Percentiles rank a stretch among this genome's conserved stretches.
Conservation (phyloP, 2,888 invertebrate genomes). For the Camponotus fellah region DNA sequence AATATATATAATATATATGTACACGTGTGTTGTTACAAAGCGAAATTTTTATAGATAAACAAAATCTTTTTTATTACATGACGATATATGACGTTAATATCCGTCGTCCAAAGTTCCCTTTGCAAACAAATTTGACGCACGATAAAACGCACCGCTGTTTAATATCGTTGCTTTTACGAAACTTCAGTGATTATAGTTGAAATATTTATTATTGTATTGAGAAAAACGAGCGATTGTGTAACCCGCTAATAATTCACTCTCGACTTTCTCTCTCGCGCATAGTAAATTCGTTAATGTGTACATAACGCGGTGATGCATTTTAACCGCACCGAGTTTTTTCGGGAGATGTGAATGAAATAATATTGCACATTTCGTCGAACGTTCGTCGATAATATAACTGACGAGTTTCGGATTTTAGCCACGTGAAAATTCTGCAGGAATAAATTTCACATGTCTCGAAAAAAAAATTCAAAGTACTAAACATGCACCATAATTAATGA, state of each 20-base stretch:
- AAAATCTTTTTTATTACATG: neutral
- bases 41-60: neutral
- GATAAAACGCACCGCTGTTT: slow-evolving; percentile 7
- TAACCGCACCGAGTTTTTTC: slow-evolving; percentile 28
- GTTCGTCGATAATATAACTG: slow-evolving; percentile 8
- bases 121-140: neutral
- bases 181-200: slow-evolving; percentile 9
- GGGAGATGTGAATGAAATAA: neutral
- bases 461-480: neutral
- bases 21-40: neutral
- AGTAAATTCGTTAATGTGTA: slow-evolving; percentile 39
- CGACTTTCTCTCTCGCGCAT: slow-evolving; percentile 22
- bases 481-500: neutral
- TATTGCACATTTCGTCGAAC: slow-evolving; percentile 9
- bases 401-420: slow-evolving; percentile 21
- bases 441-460: slow-evolving; percentile 13
- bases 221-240: neutral
- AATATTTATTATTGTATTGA: slow-evolving; percentile 27
- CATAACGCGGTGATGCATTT: slow-evolving; percentile 21
- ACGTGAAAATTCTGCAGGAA: neutral
- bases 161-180: slow-evolving; percentile 2
- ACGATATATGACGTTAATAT: neutral
- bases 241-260: slow-evolving; percentile 41
- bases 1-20: neutral
- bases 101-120: neutral